Conservation (phyloP, 2,888 invertebrate genomes). For the Orthosia cruda region DNA sequence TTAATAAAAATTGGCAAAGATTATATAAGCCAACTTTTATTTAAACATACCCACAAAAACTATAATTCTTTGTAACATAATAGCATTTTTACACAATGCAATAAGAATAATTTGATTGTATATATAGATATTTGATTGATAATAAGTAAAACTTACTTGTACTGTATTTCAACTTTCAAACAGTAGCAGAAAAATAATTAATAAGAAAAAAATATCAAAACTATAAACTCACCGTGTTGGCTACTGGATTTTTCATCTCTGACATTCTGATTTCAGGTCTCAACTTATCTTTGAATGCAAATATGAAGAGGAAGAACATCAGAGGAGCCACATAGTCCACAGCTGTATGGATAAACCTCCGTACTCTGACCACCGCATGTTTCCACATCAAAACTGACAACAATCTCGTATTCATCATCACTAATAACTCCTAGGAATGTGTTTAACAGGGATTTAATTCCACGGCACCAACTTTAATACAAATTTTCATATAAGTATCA, state of each 20-base stretch:
- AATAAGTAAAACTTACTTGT: no score
- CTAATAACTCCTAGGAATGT: not conserved
- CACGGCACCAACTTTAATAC: conserved; percentile 23
- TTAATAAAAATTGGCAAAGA: no score
- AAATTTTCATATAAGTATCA: conserved; percentile 14
- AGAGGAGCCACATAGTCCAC: not conserved
- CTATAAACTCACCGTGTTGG: conserved; percentile 42
- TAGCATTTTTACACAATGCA: no score
- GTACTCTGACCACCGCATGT: not conserved
- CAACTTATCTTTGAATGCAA: not conserved
- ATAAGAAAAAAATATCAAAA: not conserved
- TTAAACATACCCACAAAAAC: no score
- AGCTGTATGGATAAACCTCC: conserved; percentile 1
- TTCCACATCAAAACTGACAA: conserved; percentile 8
- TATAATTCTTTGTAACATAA: no score
- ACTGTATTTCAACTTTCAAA: not conserved
- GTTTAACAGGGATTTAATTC: conserved; percentile 7
- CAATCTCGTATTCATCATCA: not conserved
- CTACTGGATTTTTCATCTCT: not conserved
- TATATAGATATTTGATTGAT: no score
- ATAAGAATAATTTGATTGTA: no score
- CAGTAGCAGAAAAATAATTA: not conserved
- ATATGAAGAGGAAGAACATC: not conserved
- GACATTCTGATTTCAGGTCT: not conserved
- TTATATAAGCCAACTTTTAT: no score